These are phyloP conservation scores for Amazona guildingii DNA, from an alignment of 2,113 vertebrate species.

Conservation along the genomic window DNA sequence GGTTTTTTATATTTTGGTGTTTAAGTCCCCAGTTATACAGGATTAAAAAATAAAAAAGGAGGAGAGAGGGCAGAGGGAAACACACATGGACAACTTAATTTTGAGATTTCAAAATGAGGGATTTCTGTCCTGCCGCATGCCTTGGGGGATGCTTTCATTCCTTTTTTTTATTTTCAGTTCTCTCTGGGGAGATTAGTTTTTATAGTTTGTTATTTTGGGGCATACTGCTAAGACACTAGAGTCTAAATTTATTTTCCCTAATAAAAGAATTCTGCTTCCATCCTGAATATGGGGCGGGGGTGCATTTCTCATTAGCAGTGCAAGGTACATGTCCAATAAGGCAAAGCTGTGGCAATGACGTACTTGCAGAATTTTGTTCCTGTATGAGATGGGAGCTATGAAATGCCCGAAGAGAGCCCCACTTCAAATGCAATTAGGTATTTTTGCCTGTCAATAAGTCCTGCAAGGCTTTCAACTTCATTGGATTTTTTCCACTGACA, in stretches of 20 bases:
- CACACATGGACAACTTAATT: not conserved
- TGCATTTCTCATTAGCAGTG: not conserved
- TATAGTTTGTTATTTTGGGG: not conserved
- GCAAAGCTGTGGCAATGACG: not conserved
- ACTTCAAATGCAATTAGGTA: not conserved
- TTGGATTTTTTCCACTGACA: not conserved
- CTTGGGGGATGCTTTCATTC: not conserved
- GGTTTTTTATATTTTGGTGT: not conserved
- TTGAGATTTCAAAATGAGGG: not conserved
- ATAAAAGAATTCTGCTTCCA: not conserved
- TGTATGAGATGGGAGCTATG: not conserved
- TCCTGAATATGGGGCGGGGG: fast-evolving
- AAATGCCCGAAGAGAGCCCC: not conserved
- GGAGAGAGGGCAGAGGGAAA: not conserved
- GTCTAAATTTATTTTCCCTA: not conserved
- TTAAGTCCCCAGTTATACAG: not conserved
- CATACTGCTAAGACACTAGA: not conserved
- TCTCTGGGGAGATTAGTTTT: not conserved
- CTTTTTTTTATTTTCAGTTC: not conserved
- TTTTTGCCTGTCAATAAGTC: not conserved
- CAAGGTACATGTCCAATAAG: fast-evolving
- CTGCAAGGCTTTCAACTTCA: not conserved
- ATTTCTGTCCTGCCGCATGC: not conserved
- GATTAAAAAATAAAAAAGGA: not conserved
- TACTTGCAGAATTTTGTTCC: not conserved